A percentile compares a stretch with the other conserved stretches of the same genome.
These are phyloP conservation scores for Cirrhinus molitorella DNA, from an alignment of 2,797 vertebrate species.

Conservation along the genomic window DNA sequence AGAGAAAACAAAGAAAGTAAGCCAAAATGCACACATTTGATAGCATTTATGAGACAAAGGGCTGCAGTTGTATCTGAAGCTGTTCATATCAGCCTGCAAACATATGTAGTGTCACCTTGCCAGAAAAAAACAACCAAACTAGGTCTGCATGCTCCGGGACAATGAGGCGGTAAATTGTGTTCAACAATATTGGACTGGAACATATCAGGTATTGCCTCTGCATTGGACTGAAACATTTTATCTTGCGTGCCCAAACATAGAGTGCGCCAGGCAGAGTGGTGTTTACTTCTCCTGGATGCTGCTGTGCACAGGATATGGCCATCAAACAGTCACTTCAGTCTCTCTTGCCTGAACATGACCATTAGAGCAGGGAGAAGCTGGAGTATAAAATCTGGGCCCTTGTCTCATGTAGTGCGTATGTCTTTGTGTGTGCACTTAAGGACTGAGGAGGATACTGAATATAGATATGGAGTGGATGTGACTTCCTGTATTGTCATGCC, in stretches of 20 bases:
- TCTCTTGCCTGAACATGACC: conserved; percentile 25
- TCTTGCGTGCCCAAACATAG: conserved; percentile 23
- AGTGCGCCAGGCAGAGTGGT: conserved; percentile 1
- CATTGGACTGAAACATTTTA: conserved; percentile 2
- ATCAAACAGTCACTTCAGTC: conserved; percentile 41
- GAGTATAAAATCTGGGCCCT: conserved; percentile 21
- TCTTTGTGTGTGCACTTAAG: conserved; percentile 28
- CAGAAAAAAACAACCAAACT: conserved; percentile 32
- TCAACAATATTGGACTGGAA: conserved; percentile 39
- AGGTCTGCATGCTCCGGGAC: conserved; percentile 14
- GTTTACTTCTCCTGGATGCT: conserved; percentile 36
- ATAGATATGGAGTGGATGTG: conserved; percentile 17
- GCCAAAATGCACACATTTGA: background rate
- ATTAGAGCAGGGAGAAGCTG: conserved; percentile 20
- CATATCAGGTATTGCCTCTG: conserved; percentile 37
- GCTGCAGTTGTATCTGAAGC: background rate
- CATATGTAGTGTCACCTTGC: conserved; percentile 37
- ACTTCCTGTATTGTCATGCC: conserved; percentile 31
- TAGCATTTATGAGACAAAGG: conserved; percentile 10
- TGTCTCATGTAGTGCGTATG: conserved; percentile 5
- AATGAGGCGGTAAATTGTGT: conserved; percentile 41
- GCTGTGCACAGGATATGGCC: conserved; percentile 35
- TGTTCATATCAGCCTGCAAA: conserved; percentile 43
- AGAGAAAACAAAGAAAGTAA: background rate
- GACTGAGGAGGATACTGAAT: conserved; percentile 25